Base-by-base conservation (phyloP, 2,113 vertebrate genomes). In the Cervus canadensis region DNA sequence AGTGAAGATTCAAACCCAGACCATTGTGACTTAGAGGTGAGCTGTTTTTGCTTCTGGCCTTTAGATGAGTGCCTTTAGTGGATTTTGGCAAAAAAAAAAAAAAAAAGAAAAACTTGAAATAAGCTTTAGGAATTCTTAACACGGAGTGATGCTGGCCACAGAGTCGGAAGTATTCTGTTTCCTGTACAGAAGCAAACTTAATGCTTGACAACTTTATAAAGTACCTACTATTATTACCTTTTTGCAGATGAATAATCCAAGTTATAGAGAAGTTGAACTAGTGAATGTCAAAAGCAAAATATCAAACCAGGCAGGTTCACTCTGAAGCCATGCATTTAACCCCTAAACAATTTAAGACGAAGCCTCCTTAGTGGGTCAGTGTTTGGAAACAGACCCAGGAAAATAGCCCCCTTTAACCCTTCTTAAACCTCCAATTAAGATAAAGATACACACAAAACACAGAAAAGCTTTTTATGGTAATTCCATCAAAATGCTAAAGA, bases 401-500 rank as follows among this genome's bases (percentile, higher is more conserved):
- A 94, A 94, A 93, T 2, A 93, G 45, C 19, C 36, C 91, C 33
- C n/a, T 76, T 85, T 62, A 90, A 88, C 74, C 64, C 11, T 16
- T 16, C 96, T 60, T 52, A 76, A 92, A 91, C 15, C 71, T 95
- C 33, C 67, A 87, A 62, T 64, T 91, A 67, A 95, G 28, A 8
- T 33, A 71, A 87, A 30, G 52, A 91, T 91, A 89, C 82, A 89
- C 48, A 91, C 10, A 95, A 89, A 96, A 95, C 45, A 48, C 3
- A 81, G 85, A 95, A 62, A 84, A 59, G 64, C 14, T 59, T 94
- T 95, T 89, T 84, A 45, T 81, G 33, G 56, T 15, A 85, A 59
- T 87, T 95, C 93, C 79, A 67, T 87, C 62, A 89, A 92, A 95
- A 97, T 93, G 79, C 79, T 81, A 23, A 91, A 87, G 54, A 96